A percentile compares a stretch with the other conserved stretches of the same genome.
Conservation (phyloP, 2,113 vertebrate species). For the Bos indicus region DNA sequence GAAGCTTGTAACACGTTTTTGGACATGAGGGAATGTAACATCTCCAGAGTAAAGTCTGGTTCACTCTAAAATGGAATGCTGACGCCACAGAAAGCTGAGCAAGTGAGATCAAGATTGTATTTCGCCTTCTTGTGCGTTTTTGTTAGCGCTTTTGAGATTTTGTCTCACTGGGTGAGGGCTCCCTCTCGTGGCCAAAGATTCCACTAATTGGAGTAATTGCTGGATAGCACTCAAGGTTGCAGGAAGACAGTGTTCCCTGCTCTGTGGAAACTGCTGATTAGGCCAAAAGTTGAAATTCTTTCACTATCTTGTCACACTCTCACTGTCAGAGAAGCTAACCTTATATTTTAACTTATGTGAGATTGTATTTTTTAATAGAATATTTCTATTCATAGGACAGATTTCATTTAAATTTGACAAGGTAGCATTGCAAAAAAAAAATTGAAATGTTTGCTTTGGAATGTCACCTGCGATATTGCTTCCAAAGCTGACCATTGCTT, state of each 20-base stretch:
- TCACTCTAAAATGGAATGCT: background rate
- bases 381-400: background rate
- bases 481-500: background rate
- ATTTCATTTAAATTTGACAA: background rate
- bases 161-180: constrained; percentile 40
- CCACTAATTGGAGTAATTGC: background rate
- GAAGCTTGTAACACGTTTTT: background rate
- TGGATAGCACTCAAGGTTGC: accelerated
- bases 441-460: background rate
- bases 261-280: background rate
- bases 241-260: accelerated
- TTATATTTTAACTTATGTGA: background rate
- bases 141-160: accelerated
- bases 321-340: background rate
- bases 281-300: background rate
- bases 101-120: background rate
- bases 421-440: background rate
- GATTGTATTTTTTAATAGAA: background rate
- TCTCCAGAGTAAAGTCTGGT: background rate
- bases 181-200: constrained; percentile 67
- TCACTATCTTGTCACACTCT: background rate
- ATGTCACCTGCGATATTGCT: background rate
- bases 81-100: background rate
- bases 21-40: background rate
- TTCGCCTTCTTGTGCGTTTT: background rate